Evolutionary conservation across 2,888 invertebrate species (phyloP), one percentile per base, ranked within the genome.

Genomic region (Caenorhabditis becei): DNA sequence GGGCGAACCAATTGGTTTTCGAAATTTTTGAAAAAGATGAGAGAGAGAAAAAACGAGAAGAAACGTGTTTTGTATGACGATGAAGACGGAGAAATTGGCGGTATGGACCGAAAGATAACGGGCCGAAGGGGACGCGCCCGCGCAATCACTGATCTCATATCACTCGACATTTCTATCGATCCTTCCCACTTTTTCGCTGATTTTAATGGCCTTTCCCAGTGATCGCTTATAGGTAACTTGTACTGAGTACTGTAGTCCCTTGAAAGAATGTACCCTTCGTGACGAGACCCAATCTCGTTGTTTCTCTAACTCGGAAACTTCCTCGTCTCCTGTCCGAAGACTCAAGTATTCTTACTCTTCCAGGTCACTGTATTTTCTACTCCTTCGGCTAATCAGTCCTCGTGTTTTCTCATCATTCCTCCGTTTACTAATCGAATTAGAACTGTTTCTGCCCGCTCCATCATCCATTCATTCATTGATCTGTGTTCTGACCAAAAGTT

Each of bases 41-140:
- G 20, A 37, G 26, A 24, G 26, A 58, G 14, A 24, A 24, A 37
- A 41, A 35, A 59, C 20, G 41, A 14, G 58, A 56, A 41, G 61
- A 61, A 61, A 61, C 61, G 61, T 61, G 61, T 24, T 61, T 61
- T 26, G 61, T 24, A 37, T 37, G 58, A 37, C 58, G 14, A n/a
- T 8, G 41, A 37, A 7, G 47, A 32, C 23, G 16, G 23, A 16
- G 41, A 37, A 41, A 35, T 47, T 18, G 47, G 47, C 47, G 47
- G 47, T 16, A 44, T n/a, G 59, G 35, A 44, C 18, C 18, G 44
- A 44, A 18, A 24, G 59, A 61, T 14, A 26, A 44, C 18, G 37
- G 18, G 35, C 18, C 1, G 44, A 61, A 7, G 44, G 11, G 4
- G 18, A 24, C 10, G 41, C 18, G 5, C 7, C n/a, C 44, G 20